Conservation (phyloP, 1,140 invertebrate genomes). For the Mamestra configurata region DNA sequence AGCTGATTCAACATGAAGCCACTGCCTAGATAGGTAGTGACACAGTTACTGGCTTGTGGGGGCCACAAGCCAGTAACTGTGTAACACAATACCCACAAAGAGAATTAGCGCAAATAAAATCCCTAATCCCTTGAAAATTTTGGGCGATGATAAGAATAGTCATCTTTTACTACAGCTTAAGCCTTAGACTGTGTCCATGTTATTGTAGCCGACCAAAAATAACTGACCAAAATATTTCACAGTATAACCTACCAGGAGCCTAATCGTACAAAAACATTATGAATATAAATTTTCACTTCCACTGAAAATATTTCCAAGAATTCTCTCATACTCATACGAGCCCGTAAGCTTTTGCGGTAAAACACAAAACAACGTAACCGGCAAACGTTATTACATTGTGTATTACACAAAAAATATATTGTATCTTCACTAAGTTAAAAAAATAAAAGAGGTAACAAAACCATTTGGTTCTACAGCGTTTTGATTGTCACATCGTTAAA, state of each 20-base stretch:
- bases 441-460: neutral
- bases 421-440: neutral
- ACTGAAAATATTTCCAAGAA: conserved; percentile 40
- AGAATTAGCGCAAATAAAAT: too few relatives aligned
- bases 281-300: conserved; percentile 39
- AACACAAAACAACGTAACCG: conserved; percentile 32
- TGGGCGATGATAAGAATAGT: too few relatives aligned
- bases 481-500: too few relatives aligned
- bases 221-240: conserved; percentile 1
- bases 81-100: too few relatives aligned
- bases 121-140: too few relatives aligned
- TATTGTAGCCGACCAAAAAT: neutral
- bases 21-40: too few relatives aligned
- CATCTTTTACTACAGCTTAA: too few relatives aligned
- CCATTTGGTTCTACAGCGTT: too few relatives aligned
- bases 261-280: conserved; percentile 42
- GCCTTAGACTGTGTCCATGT: too few relatives aligned
- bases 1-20: too few relatives aligned
- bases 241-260: neutral
- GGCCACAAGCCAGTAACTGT: too few relatives aligned
- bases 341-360: conserved; percentile 22
- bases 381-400: conserved; percentile 36
- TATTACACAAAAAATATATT: conserved; percentile 38
- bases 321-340: neutral
- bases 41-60: too few relatives aligned